Evolutionary conservation across 2,113 vertebrate genomes (phyloP), one percentile per base, ranked within the genome.

Genomic region (Elanus axillaris): DNA sequence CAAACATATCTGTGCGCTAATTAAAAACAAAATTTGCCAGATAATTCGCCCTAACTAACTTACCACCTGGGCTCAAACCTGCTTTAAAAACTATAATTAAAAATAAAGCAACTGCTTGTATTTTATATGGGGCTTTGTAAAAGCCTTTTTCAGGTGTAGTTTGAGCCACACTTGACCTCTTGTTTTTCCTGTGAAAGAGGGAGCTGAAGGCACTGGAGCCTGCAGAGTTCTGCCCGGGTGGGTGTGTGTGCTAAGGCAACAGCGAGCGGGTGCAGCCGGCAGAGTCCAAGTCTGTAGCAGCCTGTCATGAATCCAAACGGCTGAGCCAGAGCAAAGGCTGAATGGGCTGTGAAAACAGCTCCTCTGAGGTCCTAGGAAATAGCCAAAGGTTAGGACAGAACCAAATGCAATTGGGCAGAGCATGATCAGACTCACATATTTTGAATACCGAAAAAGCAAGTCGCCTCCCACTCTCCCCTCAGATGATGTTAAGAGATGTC

Each of bases 111-210:
- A 63, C 47, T 47, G 18, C 29, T 73, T 42, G 6, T 48, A 6
- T 58, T 86, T 75, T 64, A 23, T 10, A 8, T 4, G 15, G 26
- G 19, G 12, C 15, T 53, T 83, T 62, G 67, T 22, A 74, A 75
- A 71, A 75, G 6, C 34, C 17, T 56, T 62, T 85, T 43, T 22
- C 16, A 10, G 52, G 47, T 85, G 48, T 4, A 5, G 16, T 22
- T 76, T 7, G n/a, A 81, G 83, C 53, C 42, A 5, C 17, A 0
- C 19, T 74, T 22, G 69, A n/a, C 13, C 52, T 38, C 43, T 29
- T 0, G 0, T 5, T 45, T 82, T 66, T 18, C 27, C n/a, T 55
- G 15, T 5, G 31, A 3, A 50, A 26, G 26, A 21, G 48, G 55
- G 76, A 77, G 55, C 72, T 50, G 95, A 12, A 74, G 31, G 9